phyloP scores from a whole-genome alignment of 2,888 invertebrate species.

The Philereme vetulata region DNA sequence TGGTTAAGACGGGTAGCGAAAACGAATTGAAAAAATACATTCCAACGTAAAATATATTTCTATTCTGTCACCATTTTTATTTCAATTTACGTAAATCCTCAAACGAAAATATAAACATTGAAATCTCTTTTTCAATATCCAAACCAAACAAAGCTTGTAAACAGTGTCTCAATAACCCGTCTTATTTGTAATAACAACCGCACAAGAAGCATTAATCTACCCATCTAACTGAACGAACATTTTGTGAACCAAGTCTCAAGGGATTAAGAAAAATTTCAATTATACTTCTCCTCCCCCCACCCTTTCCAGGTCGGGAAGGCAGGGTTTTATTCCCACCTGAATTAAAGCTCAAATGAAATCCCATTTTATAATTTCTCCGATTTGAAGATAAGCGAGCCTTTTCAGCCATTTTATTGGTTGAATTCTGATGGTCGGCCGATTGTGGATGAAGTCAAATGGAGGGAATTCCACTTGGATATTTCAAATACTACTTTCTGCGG shows the following conservation, averaged over 20 bases:
- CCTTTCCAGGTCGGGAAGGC: constrained; percentile 44
- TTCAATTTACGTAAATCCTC: constrained; percentile 1
- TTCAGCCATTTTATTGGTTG: constrained; percentile 46
- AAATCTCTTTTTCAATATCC: constrained; percentile 5
- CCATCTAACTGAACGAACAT: constrained; percentile 40
- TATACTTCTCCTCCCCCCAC: constrained; percentile 45
- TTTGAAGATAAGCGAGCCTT: constrained; percentile 49
- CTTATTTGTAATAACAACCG: constrained; percentile 43
- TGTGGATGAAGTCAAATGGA: constrained; percentile 31
- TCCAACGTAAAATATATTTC: too few relatives aligned
- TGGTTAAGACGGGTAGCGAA: too few relatives aligned
- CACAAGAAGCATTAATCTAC: constrained; percentile 45
- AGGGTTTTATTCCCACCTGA: constrained; percentile 49
- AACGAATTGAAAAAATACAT: too few relatives aligned
- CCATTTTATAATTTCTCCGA: constrained; percentile 64
- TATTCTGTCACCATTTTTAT: not conserved
- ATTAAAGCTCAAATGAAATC: constrained; percentile 65
- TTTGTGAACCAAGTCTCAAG: constrained; percentile 44
- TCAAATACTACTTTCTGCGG: constrained; percentile 13
- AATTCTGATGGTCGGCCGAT: constrained; percentile 36
- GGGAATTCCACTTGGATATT: constrained; percentile 27
- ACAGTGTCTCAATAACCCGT: constrained; percentile 31
- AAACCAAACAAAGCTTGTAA: not conserved
- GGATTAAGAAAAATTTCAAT: constrained; percentile 71
- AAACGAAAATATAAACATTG: constrained; percentile 7